These are phyloP conservation scores for Tinea semifulvella DNA, from an alignment of 2,888 invertebrate genomes.

Conservation along the genomic window DNA sequence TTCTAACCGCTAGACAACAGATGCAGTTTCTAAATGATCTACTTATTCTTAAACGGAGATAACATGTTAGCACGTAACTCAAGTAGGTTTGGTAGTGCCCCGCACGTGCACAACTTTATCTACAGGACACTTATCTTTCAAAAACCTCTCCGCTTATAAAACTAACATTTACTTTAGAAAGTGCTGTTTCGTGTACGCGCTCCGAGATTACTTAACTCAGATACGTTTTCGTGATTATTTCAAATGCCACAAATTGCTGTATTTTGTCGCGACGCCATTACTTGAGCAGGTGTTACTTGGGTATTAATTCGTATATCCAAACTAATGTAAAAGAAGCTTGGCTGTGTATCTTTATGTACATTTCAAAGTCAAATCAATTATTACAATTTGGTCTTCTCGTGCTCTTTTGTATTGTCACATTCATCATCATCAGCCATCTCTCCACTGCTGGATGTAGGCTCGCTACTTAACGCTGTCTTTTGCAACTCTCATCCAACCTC, in stretches of 20 bases:
- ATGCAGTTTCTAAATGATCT: too few species aligned
- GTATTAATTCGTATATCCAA: too few species aligned
- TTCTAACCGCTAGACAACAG: too few species aligned
- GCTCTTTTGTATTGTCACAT: too few species aligned
- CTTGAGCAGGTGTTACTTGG: too few species aligned
- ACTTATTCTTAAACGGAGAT: too few species aligned
- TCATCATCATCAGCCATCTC: too few species aligned
- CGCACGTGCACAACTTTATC: constrained; percentile 10
- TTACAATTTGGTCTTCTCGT: too few species aligned
- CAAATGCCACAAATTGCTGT: constrained; percentile 44
- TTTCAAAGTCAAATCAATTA: too few species aligned
- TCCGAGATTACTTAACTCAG: constrained; percentile 52
- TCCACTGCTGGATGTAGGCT: too few species aligned
- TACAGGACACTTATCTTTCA: constrained; percentile 13
- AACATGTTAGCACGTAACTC: background rate
- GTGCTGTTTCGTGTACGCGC: constrained; percentile 62
- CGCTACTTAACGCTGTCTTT: too few species aligned
- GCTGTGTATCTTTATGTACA: background rate
- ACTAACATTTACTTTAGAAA: constrained; percentile 62
- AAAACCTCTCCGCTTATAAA: constrained; percentile 28
- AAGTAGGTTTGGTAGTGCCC: background rate
- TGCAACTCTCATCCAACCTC: too few species aligned
- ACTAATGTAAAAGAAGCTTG: background rate
- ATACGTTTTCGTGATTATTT: constrained; percentile 43
- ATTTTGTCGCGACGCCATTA: constrained; percentile 20